Base-by-base conservation (phyloP, 2,888 invertebrate genomes). In the Lycaena phlaeas region DNA sequence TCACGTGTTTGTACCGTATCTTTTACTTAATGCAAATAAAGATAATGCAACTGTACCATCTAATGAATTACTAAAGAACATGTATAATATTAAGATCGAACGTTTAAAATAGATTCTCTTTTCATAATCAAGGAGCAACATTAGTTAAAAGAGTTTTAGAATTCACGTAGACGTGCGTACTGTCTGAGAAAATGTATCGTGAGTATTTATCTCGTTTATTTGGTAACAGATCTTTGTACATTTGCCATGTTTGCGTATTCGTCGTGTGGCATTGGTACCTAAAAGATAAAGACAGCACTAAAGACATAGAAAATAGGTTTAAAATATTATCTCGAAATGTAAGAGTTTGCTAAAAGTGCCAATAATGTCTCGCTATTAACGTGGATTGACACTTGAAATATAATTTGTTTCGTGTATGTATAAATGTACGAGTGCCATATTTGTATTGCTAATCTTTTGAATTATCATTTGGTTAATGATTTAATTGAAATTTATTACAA, bases 131-230 rank as follows among this genome's bases (percentile, higher is more conserved):
- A 38, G 34, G 30, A 28, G 28, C 31, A 36, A 39, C 30, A 9
- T 31, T n/a, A n/a, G n/a, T n/a, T n/a, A 31, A 28, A 25, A 27
- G 46, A 44, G 50, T 50, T 50, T 50, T 46, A 39, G 48, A 50
- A 46, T 50, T 50, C 50, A 50, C 46, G 43, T 46, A 49, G 49
- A 38, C 43, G 43, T 41, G 18, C 36, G 36, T 45, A 41, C 43
- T 12, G 31, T 28, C 37, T 31, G 38, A 30, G 29, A 34, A 17
- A 22, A 12, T 40, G 31, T n/a, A 40, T 34, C 30, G 26, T 31
- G 12, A 17, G 40, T 22, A 12, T 26, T 2, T 18, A 34, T 6
- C 34, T 12, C 17, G 14, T 11, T 12, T 40, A 26, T 31, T 9
- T 22, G 18, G n/a, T n/a, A n/a, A n/a, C n/a, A n/a, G n/a, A 12